Base-by-base conservation (phyloP, 2,888 invertebrate species). In the Gastrophysa polygoni region DNA sequence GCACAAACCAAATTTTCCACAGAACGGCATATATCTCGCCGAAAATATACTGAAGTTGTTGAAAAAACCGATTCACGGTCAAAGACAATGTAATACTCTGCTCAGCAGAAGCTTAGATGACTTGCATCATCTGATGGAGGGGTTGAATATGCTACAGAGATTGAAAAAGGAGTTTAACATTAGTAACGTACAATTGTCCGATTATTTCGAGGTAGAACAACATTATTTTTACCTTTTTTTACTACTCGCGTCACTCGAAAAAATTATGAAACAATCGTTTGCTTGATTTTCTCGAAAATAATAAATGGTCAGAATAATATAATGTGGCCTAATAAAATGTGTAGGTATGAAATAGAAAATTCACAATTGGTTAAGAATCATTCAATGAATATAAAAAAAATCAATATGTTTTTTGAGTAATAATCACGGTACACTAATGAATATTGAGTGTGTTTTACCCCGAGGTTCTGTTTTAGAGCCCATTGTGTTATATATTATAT, bases 1-100 rank as follows among this genome's bases (percentile, higher is more conserved):
- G 7, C 24, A 71, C 44, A 52, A 20, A 11, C 57, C 44, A 14
- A 73, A 81, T 43, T 84, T 83, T 71, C 80, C 79, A 1, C 71
- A 77, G 14, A 76, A 76, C 59, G 77, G 81, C 2, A 68, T 73
- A 29, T 59, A 54, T 18, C 68, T 70, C 44, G 64, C 66, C 0
- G 56, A 71, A 38, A 61, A 46, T 17, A 66, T 70, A 21, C 43
- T 68, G 52, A 68, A 63, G 63, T 65, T 70, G 32, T 68, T 68
- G 28, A 68, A 57, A 61, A 57, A 56, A 50, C 62, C 46, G 46
- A 58, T 59, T 50, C 59, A 50, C 18, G 57, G 57, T 68, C 78
- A 58, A 69, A 73, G 48, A 65, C 55, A 63, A 43, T 66, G 66
- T 43, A n/a, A n/a, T n/a, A 67, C 32, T 17, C 50, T 61, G 18